Evolutionary conservation across 1,140 invertebrate genomes (phyloP).

Genomic region (Nylanderia fulva): DNA sequence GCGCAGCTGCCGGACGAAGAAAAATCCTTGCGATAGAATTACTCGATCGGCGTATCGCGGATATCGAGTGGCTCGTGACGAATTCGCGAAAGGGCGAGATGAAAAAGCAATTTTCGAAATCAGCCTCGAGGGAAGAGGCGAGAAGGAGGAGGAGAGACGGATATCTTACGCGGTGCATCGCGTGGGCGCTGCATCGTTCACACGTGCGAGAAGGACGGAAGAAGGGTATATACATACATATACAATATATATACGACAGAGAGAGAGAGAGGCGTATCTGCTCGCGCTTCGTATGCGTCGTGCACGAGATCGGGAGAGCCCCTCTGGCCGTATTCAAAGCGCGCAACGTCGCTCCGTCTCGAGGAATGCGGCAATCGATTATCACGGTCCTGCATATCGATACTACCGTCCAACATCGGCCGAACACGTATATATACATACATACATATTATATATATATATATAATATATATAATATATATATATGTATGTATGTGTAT

Average conservation of each 20-base stretch:
- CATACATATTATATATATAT: too few relatives aligned
- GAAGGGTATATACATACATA: too few relatives aligned
- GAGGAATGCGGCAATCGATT: conserved; percentile 84
- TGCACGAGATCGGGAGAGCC: conserved; percentile 65
- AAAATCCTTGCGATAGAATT: not conserved
- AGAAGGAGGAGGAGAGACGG: conserved; percentile 10
- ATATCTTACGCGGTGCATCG: conserved; percentile 46
- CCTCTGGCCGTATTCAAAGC: conserved; percentile 80
- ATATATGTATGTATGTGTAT: too few relatives aligned
- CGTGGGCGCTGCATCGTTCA: conserved; percentile 55
- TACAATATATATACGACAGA: conserved; percentile 36
- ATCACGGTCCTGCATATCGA: conserved; percentile 83
- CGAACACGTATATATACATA: too few relatives aligned
- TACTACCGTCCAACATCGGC: conserved; percentile 75
- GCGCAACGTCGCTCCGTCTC: conserved; percentile 79
- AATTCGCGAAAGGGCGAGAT: conserved; percentile 71
- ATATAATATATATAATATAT: too few relatives aligned
- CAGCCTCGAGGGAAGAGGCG: conserved; percentile 53
- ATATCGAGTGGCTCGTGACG: conserved; percentile 74
- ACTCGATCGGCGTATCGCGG: conserved; percentile 23
- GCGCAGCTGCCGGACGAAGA: not conserved
- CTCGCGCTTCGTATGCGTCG: conserved; percentile 69
- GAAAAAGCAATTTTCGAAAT: conserved; percentile 79
- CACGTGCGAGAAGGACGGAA: conserved; percentile 31
- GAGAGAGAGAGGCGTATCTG: conserved; percentile 58